Conservation (phyloP, 2,797 vertebrate species). For the Propithecus deckenii region DNA sequence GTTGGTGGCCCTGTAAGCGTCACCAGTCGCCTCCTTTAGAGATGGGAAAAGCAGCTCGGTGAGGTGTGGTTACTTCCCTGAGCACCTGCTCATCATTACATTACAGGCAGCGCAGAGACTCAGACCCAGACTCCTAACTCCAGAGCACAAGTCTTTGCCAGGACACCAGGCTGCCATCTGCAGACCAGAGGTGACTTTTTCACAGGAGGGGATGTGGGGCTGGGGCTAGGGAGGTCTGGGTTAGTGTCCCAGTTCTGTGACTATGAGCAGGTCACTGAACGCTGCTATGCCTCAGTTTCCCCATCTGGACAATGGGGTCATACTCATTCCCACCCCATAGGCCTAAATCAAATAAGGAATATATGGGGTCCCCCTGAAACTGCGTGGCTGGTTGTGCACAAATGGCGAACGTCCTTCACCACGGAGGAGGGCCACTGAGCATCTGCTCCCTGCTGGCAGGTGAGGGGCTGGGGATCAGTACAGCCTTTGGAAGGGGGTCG, state of each 20-base stretch:
- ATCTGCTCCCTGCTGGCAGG: not conserved
- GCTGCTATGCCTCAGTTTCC: not conserved
- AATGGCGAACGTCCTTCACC: not conserved
- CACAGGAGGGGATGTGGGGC: not conserved
- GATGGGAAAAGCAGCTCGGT: not conserved
- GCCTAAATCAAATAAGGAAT: not conserved
- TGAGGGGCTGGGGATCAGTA: not conserved
- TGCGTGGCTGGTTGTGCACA: fast-evolving
- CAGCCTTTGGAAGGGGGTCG: conserved; percentile 9
- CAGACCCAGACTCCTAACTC: not conserved
- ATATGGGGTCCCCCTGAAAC: not conserved
- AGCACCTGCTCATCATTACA: fast-evolving
- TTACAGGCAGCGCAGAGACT: not conserved
- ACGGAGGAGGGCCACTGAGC: fast-evolving
- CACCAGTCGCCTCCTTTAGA: too few species aligned
- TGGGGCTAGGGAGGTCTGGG: not conserved
- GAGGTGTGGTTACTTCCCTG: not conserved
- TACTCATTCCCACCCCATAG: not conserved
- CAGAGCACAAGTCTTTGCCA: not conserved
- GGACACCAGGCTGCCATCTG: not conserved
- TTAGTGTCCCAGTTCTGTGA: not conserved
- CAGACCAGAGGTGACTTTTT: not conserved
- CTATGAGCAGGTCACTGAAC: not conserved
- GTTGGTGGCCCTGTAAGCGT: not conserved
- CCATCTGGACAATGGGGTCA: not conserved